Evolutionary conservation across 1,140 invertebrate species (phyloP), one percentile per base, ranked within the genome.

Genomic region (Pseudomyrmex pallidus): DNA sequence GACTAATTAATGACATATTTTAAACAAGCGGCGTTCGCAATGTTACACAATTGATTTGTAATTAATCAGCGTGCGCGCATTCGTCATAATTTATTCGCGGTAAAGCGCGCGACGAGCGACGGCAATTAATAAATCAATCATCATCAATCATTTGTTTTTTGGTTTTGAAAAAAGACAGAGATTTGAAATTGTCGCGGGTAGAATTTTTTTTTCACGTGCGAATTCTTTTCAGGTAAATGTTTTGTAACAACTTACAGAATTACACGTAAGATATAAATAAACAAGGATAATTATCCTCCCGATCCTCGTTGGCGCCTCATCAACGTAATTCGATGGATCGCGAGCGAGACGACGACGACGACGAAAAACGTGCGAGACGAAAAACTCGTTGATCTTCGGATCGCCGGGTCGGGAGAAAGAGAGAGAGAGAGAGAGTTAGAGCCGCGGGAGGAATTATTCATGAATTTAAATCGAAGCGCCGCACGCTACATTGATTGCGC

Each of bases 381-480:
- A 83, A 78, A 50, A 86, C 83, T 88, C 87, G 87, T 89, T 63
- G 86, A 89, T 88, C 87, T 88, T 88, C 68, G 83, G 50, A 78
- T 35, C 54, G 62, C 12, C 35, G 76, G 52, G 59, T n/a, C 61
- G 25, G 46, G 77, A 52, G 61, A 35, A 0, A 35, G 35, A 35
- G 35, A 35, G 35, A 35, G 35, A 35, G 35, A 35, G 35, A 35
- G 35, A 35, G 35, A 35, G 4, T 4, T 7, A 35, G 35, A 35
- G 35, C 35, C 35, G 35, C 0, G 52, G 64, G 61, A 64, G 84
- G 90, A 92, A 92, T 92, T 92, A 92, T 92, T 92, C 91, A 92
- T 92, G 91, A 92, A 92, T 92, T 91, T 90, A 92, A 91, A 91
- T 91, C 87, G 86, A 88, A 89, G 83, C 87, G 88, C 88, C 86